Evolutionary conservation across 2,797 vertebrate species (phyloP).

Genomic region (Dermochelys coriacea): DNA sequence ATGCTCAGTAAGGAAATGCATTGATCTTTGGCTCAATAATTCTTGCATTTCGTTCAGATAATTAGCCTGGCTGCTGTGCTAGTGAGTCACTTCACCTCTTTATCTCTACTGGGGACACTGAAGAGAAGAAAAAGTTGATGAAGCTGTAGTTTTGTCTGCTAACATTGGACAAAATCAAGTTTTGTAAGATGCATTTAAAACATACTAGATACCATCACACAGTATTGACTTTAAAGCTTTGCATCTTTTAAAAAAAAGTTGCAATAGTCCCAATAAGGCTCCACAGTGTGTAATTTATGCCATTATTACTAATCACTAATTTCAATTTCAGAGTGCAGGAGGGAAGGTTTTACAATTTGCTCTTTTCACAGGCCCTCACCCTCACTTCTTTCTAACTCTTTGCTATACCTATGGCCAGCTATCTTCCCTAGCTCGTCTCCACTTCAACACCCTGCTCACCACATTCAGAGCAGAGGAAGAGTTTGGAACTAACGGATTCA

Average conservation of each 20-base stretch:
- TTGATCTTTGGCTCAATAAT: constrained; percentile 64
- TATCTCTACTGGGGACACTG: constrained; percentile 60
- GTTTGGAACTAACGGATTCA: constrained; percentile 61
- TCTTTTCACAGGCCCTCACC: neutral
- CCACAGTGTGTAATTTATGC: neutral
- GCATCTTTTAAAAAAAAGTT: constrained; percentile 28
- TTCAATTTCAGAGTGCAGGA: neutral
- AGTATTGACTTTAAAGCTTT: constrained; percentile 43
- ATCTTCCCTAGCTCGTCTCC: constrained; percentile 27
- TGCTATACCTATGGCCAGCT: constrained; percentile 27
- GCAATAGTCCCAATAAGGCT: constrained; percentile 33
- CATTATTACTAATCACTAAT: neutral
- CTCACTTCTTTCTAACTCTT: constrained; percentile 47
- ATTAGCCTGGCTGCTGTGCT: constrained; percentile 54
- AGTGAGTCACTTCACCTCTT: constrained; percentile 68
- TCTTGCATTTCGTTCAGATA: constrained; percentile 68
- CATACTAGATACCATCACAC: constrained; percentile 36
- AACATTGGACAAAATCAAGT: neutral
- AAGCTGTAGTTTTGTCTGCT: constrained; percentile 61
- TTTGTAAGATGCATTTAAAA: constrained; percentile 51
- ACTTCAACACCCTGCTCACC: constrained; percentile 17
- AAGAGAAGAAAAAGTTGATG: constrained; percentile 68
- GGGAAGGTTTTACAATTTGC: constrained; percentile 18
- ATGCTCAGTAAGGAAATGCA: constrained; percentile 69
- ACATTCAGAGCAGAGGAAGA: constrained; percentile 28